A percentile compares a stretch with the other conserved stretches of the same genome.
phyloP scores from a whole-genome alignment of 2,888 invertebrate genomes.

The Vandiemenella viatica region DNA sequence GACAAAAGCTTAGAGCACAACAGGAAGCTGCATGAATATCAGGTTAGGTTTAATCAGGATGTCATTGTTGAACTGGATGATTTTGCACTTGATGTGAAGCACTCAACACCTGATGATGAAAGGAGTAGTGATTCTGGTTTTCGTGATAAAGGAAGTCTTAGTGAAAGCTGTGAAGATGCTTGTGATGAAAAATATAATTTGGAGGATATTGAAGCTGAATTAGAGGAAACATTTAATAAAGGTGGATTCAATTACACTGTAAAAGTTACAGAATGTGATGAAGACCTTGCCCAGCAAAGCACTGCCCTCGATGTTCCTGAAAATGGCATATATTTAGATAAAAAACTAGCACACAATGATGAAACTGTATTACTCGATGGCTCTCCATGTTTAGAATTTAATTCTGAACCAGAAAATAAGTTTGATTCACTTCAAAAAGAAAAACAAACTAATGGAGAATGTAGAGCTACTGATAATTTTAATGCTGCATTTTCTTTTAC shows the following conservation, averaged over 20 bases:
- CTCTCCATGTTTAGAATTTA: no score
- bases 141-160: conserved; percentile 30
- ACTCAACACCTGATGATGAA: conserved; percentile 34
- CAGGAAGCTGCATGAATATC: no score
- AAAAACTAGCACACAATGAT: neutral
- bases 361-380: no score
- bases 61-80: conserved; percentile 25
- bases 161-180: conserved; percentile 23
- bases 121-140: conserved; percentile 35
- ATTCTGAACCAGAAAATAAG: no score
- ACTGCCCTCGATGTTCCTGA: neutral
- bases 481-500: no score
- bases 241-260: conserved; percentile 20
- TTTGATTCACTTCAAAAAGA: no score
- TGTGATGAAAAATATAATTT: conserved; percentile 23
- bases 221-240: conserved; percentile 18
- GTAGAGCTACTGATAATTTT: no score
- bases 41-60: no score
- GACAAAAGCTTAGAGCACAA: no score
- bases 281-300: conserved; percentile 20
- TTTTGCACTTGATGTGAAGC: conserved; percentile 26
- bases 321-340: neutral
- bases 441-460: no score
- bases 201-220: conserved; percentile 23
- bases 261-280: conserved; percentile 29